Evolutionary conservation across 2,113 vertebrate genomes (phyloP).

Genomic region (Cynoglossus semilaevis): DNA sequence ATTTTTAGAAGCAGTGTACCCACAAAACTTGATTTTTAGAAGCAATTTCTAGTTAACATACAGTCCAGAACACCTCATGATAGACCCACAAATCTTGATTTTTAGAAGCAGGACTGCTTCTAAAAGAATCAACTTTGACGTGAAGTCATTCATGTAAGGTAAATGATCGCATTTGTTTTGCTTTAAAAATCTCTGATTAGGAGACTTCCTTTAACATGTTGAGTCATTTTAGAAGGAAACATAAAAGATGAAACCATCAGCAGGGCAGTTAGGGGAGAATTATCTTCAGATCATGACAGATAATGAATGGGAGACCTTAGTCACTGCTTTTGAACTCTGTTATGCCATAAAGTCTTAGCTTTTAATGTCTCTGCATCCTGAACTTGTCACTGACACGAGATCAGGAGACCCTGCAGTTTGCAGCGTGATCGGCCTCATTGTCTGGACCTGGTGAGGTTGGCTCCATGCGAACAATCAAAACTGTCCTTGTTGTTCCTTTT

Average conservation of each 20-base stretch:
- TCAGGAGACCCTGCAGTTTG: constrained; percentile 13
- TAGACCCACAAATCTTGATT: no score
- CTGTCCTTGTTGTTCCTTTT: constrained; percentile 45
- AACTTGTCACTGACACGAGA: constrained; percentile 19
- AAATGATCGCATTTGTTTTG: not conserved
- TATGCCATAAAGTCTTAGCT: not conserved
- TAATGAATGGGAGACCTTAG: not conserved
- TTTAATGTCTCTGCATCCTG: not conserved
- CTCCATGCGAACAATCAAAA: constrained; percentile 16
- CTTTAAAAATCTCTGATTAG: not conserved
- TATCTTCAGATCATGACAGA: not conserved
- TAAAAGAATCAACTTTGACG: no score
- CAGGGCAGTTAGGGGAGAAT: not conserved
- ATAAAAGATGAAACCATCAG: not conserved
- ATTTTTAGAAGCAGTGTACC: no score
- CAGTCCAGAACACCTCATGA: no score
- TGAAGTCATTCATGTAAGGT: no score
- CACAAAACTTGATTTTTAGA: no score
- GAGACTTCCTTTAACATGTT: not conserved
- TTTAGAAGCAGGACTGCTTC: no score
- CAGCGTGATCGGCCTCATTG: constrained; percentile 24
- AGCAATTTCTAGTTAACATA: no score
- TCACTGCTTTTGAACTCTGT: not conserved
- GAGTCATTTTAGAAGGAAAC: not conserved
- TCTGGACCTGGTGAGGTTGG: constrained; percentile 48